These are phyloP conservation scores for Galbula dea DNA, from an alignment of 2,113 vertebrate genomes.

Conservation along the genomic window DNA sequence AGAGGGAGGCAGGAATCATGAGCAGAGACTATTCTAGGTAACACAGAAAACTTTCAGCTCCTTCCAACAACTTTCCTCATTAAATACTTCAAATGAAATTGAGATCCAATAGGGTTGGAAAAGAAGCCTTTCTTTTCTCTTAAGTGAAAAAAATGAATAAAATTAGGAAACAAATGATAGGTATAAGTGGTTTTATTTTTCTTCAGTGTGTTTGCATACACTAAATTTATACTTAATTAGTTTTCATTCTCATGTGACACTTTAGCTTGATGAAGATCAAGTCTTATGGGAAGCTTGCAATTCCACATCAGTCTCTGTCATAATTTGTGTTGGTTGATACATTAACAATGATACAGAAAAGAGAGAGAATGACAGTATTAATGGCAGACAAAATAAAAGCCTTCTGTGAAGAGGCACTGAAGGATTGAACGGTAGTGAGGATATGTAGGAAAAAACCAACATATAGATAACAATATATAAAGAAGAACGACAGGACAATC, in stretches of 20 bases:
- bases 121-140: not conserved
- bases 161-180: not conserved
- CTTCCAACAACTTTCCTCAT: not conserved
- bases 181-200: not conserved
- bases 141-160: not conserved
- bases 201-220: not conserved
- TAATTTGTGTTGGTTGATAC: not conserved
- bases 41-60: not conserved
- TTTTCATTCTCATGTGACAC: not conserved
- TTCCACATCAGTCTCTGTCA: not conserved
- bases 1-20: too few relatives aligned
- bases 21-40: not conserved
- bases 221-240: not conserved
- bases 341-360: not conserved
- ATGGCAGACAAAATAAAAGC: not conserved
- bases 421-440: not conserved
- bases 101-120: not conserved
- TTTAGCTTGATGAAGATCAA: not conserved
- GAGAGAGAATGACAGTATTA: not conserved
- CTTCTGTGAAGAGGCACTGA: not conserved
- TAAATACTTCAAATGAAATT: not conserved
- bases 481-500: not conserved
- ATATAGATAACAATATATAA: not conserved
- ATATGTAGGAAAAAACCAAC: not conserved
- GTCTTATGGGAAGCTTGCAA: not conserved